phyloP scores from a whole-genome alignment of 2,888 invertebrate species.

The Heterodera filipjevi region DNA sequence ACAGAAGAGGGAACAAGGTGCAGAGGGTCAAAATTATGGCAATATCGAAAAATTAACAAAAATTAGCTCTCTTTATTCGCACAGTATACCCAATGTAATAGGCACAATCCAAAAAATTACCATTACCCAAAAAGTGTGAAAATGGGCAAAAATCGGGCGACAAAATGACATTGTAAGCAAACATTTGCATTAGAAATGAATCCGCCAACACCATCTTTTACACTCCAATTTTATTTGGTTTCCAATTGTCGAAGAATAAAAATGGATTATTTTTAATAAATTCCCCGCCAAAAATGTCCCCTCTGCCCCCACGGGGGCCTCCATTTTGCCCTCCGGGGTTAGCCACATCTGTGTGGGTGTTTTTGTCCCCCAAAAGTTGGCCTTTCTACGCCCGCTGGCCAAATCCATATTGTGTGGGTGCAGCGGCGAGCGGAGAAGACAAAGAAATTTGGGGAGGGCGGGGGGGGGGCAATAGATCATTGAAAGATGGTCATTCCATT shows the following conservation, averaged over 20 bases:
- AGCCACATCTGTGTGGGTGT: slow-evolving; percentile 7
- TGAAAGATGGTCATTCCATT: background rate
- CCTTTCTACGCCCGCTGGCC: background rate
- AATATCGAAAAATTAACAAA: no score
- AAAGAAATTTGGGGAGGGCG: background rate
- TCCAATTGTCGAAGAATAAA: background rate
- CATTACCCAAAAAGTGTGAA: no score
- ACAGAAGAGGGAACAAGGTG: no score
- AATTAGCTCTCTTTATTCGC: no score
- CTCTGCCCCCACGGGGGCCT: background rate
- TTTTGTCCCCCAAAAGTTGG: background rate
- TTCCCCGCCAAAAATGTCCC: background rate
- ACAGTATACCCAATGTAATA: no score
- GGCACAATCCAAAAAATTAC: no score
- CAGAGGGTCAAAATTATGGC: no score
- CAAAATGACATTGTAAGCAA: background rate
- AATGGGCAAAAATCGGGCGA: no score
- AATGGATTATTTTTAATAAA: background rate
- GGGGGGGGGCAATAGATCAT: background rate
- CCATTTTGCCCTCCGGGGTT: background rate
- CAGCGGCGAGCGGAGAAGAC: background rate
- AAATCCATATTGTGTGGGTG: background rate
- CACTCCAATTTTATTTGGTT: background rate
- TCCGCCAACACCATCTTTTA: background rate
- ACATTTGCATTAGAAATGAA: no score